Evolutionary conservation across 2,113 vertebrate species (phyloP), one percentile per base, ranked within the genome.

Genomic region (Oryzias melastigma): DNA sequence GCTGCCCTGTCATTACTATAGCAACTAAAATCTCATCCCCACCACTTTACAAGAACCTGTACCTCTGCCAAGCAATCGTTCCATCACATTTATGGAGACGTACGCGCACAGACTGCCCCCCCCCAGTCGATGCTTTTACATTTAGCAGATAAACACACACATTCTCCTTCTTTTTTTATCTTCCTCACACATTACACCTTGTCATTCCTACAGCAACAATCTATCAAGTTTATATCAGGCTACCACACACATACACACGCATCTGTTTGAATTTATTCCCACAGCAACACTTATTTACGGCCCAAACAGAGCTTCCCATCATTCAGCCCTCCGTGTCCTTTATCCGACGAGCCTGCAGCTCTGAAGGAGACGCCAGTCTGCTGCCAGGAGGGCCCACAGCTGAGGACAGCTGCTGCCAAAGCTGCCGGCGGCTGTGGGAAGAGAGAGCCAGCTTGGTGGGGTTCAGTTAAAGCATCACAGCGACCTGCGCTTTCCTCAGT

Each of bases 11-110:
- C 82, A 86, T 85, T 83, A 81, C 78, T 58, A 54, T 78, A 78
- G 75, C 75, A 77, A 70, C 83, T 87, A 86, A 84, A 86, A 81
- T 77, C 76, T 75, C 84, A 75, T 81, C 80, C 73, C 49, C 63
- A 83, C 73, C 46, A 69, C 71, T 85, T 83, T 81, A 85, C 81
- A 82, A 77, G 75, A 65, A 53, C 57, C 68, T 42, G 64, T 68
- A 61, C 65, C 68, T 74, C 72, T 66, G 83, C 85, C 83, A 87
- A 85, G 79, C 72, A 80, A 62, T 78, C 77, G 35, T 61, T 79
- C 82, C 59, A 71, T 78, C 73, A 77, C 59, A 47, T 83, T 85
- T 83, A 83, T 80, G 61, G 77, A 77, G 61, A 80, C 68, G 63
- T 59, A 65, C 71, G 55, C 58, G 56, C 65, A 63, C 53, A 59